A percentile compares a stretch with the other conserved stretches of the same genome.
These are phyloP conservation scores for Eulemur albifrons DNA, from an alignment of 2,797 vertebrate genomes.

Conservation along the genomic window DNA sequence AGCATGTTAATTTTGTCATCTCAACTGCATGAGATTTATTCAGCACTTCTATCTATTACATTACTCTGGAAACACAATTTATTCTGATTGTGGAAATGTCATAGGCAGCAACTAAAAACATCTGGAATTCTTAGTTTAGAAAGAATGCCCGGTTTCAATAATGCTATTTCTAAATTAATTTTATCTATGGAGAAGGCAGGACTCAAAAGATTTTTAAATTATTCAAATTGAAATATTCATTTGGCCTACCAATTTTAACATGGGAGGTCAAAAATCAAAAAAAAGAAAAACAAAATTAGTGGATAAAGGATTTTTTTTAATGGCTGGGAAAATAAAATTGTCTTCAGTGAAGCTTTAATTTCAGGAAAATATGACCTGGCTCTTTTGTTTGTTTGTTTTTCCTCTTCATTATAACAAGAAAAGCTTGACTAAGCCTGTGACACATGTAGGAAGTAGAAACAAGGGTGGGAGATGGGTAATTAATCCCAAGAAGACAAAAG, in stretches of 20 bases:
- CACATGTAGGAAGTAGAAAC: background rate
- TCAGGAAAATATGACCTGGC: constrained; percentile 18
- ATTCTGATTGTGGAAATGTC: constrained; percentile 87
- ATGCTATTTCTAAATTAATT: constrained; percentile 84
- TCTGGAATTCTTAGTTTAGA: constrained; percentile 85
- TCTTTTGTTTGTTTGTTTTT: constrained; percentile 43
- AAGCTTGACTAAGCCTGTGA: constrained; percentile 31
- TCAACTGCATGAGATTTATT: constrained; percentile 87
- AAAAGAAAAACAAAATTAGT: constrained; percentile 3
- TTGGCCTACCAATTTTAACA: constrained; percentile 49
- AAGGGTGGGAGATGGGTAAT: background rate
- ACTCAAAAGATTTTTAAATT: constrained; percentile 74
- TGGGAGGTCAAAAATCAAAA: constrained; percentile 31
- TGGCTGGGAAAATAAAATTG: constrained; percentile 4
- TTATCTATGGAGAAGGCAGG: constrained; percentile 77
- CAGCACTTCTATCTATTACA: constrained; percentile 87
- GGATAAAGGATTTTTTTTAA: constrained; percentile 17
- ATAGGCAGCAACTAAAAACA: constrained; percentile 85
- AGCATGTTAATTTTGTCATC: constrained; percentile 89
- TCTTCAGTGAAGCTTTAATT: constrained; percentile 11
- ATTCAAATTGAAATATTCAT: constrained; percentile 61
- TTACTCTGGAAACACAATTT: constrained; percentile 87
- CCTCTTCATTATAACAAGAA: constrained; percentile 20
- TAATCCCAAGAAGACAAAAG: constrained; percentile 16
- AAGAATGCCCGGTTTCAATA: constrained; percentile 82